Percentiles rank a stretch among this genome's conserved stretches.
Evolutionary conservation across 2,113 vertebrate genomes (phyloP).

Genomic region (Sterrhoptilus dennistouni): DNA sequence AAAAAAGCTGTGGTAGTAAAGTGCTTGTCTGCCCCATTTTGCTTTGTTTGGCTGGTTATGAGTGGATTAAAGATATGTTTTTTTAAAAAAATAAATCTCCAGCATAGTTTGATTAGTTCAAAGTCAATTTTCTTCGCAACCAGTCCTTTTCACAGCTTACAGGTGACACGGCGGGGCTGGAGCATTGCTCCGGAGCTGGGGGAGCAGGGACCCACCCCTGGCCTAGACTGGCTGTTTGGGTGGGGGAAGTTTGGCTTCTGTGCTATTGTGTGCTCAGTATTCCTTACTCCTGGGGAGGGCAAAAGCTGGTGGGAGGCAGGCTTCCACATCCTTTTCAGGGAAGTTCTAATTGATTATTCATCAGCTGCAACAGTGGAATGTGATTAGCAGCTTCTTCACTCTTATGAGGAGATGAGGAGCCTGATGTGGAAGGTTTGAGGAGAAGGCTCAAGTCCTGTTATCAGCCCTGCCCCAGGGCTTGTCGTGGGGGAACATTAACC

Average conservation of each 20-base stretch:
- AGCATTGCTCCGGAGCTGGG: not conserved
- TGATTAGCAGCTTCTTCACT: not conserved
- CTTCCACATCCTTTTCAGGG: not conserved
- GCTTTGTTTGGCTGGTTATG: conserved; percentile 99
- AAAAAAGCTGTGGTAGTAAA: conserved; percentile 93
- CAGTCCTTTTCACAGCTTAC: conserved; percentile 99
- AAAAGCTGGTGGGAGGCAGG: not conserved
- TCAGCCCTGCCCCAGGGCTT: not conserved
- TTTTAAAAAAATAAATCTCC: conserved; percentile 76
- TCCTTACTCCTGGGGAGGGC: not conserved
- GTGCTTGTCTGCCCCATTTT: conserved; percentile 96
- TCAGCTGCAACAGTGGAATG: not conserved
- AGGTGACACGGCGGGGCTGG: not conserved
- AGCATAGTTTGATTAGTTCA: conserved; percentile 93
- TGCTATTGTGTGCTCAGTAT: not conserved
- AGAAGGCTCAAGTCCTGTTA: not conserved
- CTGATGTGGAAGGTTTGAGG: not conserved
- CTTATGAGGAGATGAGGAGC: not conserved
- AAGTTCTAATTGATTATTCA: not conserved
- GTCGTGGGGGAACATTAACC: not conserved
- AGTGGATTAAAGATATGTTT: conserved; percentile 94
- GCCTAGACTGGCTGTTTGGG: not conserved
- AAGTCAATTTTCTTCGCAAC: conserved; percentile 96
- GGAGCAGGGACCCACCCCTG: not conserved
- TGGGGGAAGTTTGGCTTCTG: not conserved